A percentile compares a stretch with the other conserved stretches of the same genome.
These are phyloP conservation scores for Neodontobutis hainanensis DNA, from an alignment of 2,113 vertebrate genomes.

Conservation along the genomic window DNA sequence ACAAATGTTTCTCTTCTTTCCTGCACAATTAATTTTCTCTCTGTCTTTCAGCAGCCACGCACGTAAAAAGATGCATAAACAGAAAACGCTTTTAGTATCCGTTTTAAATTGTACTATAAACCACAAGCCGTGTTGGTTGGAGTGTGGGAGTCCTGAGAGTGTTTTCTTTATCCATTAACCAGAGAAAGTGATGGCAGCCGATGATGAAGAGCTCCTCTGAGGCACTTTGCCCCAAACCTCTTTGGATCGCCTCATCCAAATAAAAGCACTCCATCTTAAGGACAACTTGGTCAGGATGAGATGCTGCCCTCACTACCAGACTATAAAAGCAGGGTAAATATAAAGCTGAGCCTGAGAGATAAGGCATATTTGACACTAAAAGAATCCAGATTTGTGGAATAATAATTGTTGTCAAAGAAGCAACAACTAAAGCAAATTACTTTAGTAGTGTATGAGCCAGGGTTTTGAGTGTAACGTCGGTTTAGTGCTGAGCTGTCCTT, in stretches of 20 bases:
- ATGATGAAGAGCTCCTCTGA: constrained; percentile 48
- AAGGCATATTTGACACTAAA: constrained; percentile 5
- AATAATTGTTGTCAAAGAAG: too few relatives aligned
- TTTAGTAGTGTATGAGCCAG: too few relatives aligned
- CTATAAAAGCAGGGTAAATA: constrained; percentile 17
- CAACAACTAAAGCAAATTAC: too few relatives aligned
- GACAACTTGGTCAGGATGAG: constrained; percentile 43
- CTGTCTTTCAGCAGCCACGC: neutral
- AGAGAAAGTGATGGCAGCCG: constrained; percentile 32
- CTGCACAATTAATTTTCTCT: neutral
- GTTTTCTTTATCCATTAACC: constrained; percentile 54
- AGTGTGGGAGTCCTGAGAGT: constrained; percentile 26
- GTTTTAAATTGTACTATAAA: constrained; percentile 32
- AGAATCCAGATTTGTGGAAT: neutral
- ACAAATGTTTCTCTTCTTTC: constrained; percentile 10
- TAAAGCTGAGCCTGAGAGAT: constrained; percentile 17
- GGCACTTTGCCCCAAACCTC: constrained; percentile 41
- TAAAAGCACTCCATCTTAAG: constrained; percentile 51
- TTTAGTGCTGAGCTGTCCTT: too few relatives aligned
- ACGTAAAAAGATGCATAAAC: neutral
- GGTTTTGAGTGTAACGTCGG: too few relatives aligned
- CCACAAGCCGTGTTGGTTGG: neutral
- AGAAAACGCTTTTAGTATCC: constrained; percentile 7
- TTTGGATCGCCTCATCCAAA: constrained; percentile 42
- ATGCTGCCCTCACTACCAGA: constrained; percentile 16